Evolutionary conservation across 1,140 invertebrate species (phyloP), one percentile per base, ranked within the genome.

Genomic region (Augochlora pura): DNA sequence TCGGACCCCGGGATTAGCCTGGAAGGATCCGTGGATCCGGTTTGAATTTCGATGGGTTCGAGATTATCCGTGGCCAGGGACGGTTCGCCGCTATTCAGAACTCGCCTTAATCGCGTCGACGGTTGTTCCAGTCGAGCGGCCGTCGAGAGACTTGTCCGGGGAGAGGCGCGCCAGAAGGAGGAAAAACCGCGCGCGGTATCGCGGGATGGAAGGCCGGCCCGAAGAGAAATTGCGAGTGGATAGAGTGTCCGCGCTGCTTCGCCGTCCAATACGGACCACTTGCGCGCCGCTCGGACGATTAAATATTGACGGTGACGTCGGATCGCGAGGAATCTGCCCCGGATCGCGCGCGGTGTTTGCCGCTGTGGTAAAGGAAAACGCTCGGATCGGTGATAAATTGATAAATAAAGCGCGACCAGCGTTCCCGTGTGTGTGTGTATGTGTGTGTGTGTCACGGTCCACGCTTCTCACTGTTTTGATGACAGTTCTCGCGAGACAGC

Each of bases 1-100:
- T 85, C 84, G 81, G 0, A 4, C 4, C 1, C 32, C 49, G 84
- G 83, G 81, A 81, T 84, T 75, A 86, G 80, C 70, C 63, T 64
- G 64, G 32, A 46, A 63, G 73, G 71, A 49, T 62, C 66, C 79
- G 79, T 67, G 62, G 74, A 85, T 68, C 59, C 75, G 42, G 65
- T 25, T 66, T 70, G 80, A 86, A 86, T 90, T 87, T 86, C 73
- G 88, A 90, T 88, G 88, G 86, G 81, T 86, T n/a, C 80, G 67
- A 78, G 88, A 90, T 88, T 46, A 46, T 46, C 42, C 42, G 42
- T 12, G 42, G 5, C 16, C 21, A 84, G 76, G 16, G 81, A 62
- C 67, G 42, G 46, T 39, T 12, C 59, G 62, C 78, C 42, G 77
- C 84, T 87, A 87, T 89, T 80, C 78, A 84, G 81, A 88, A 85